These are phyloP conservation scores for Calameuta filiformis DNA, from an alignment of 2,888 invertebrate species.

Conservation along the genomic window DNA sequence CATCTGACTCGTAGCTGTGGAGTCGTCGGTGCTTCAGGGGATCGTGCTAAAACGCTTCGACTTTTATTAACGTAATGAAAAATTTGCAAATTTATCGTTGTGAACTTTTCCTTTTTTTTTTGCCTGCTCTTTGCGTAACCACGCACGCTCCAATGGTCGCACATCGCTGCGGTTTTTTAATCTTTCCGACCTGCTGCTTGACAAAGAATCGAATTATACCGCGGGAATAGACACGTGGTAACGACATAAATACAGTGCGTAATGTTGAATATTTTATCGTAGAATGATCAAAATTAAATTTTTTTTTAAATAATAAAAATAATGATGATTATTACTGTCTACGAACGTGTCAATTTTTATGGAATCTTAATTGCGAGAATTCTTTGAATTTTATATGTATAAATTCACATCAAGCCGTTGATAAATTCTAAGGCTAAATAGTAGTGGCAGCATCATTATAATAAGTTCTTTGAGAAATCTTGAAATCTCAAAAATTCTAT, in stretches of 20 bases:
- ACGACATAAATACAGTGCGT: neutral
- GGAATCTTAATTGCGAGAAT: neutral
- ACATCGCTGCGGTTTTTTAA: neutral
- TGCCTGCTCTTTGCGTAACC: neutral
- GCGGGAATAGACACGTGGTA: neutral
- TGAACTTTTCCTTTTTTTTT: neutral
- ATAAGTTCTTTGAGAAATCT: neutral
- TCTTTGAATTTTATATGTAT: neutral
- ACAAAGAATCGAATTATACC: neutral
- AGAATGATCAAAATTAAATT: neutral
- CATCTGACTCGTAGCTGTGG: neutral
- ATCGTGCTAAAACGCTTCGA: neutral
- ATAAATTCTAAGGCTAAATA: neutral
- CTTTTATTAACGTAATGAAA: neutral
- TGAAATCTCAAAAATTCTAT: neutral
- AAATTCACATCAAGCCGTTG: neutral
- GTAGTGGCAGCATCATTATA: neutral
- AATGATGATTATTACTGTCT: neutral
- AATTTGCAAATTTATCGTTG: neutral
- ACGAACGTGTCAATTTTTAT: neutral
- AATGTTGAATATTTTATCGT: neutral
- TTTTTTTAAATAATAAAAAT: neutral
- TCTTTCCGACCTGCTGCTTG: neutral
- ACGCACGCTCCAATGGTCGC: neutral
- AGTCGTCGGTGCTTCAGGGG: neutral